phyloP scores from a whole-genome alignment of 2,113 vertebrate species.

The Calyptomena viridis region DNA sequence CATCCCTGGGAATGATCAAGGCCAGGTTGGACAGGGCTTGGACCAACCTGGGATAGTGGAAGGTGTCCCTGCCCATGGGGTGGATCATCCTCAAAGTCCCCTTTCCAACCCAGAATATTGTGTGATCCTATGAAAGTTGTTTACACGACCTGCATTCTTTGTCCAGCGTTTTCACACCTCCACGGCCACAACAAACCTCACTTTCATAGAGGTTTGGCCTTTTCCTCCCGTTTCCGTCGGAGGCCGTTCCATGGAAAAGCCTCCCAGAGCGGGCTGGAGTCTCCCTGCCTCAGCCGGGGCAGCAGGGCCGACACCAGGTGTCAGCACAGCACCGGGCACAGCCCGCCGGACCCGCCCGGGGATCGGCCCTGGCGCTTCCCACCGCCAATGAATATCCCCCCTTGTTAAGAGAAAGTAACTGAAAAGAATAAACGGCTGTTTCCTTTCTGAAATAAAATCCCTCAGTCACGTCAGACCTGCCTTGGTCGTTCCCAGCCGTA shows the following conservation, averaged over 20 bases:
- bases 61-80: neutral
- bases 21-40: neutral
- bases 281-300: accelerated
- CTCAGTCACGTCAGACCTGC: accelerated
- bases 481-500: accelerated
- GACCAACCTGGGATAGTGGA: neutral
- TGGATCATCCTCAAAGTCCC: too few species aligned
- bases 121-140: neutral
- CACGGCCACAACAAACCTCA: neutral
- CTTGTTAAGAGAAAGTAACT: neutral
- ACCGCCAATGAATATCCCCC: accelerated
- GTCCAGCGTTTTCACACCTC: too few species aligned
- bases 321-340: neutral
- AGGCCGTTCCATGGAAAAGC: too few species aligned
- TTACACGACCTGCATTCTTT: too few species aligned
- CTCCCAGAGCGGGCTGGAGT: accelerated
- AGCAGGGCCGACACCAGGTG: neutral
- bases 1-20: neutral
- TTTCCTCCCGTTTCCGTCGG: neutral
- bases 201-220: neutral
- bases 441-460: neutral
- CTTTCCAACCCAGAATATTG: neutral
- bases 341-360: neutral
- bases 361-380: neutral
- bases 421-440: neutral